Evolutionary conservation across 2,113 vertebrate species (phyloP), one percentile per base, ranked within the genome.

Genomic region (Spermophilus dauricus): DNA sequence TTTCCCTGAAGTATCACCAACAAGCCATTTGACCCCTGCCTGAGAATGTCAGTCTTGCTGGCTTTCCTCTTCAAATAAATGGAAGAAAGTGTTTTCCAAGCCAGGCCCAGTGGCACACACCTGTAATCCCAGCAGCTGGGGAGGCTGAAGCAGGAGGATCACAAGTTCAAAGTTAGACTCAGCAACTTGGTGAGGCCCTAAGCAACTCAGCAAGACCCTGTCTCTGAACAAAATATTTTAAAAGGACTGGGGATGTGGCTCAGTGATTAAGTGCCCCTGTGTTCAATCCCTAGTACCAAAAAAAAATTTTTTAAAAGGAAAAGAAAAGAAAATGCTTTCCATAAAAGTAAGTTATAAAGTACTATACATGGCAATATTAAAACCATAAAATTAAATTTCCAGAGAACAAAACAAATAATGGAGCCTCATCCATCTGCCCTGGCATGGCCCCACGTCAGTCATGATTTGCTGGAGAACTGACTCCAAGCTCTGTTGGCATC

Each of bases 351-450:
- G 69, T 84, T 94, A 84, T 95, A 45, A 84, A 96, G 16, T 30
- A 53, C 20, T 80, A 22, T n/a, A 26, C 75, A 70, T 28, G 45
- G 37, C 39, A 34, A 73, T 94, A 72, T n/a, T 81, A 94, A 93
- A 95, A 65, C 77, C 51, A 42, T 63, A 90, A 75, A 70, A 93
- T 56, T 82, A 84, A 88, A 9, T 12, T n/a, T 95, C 48, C 39
- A 61, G 67, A 78, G 67, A 28, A 77, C 65, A 84, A 80, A 84
- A 75, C 32, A 81, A 75, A 78, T 69, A n/a, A 70, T 12, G 13
- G n/a, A 48, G 39, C 42, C 45, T 70, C 30, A 17, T 67, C n/a
- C 28, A 8, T 72, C 94, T 81, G 16, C 76, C 65, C 84, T 72
- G 37, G 34, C 37, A 17, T 30, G 42, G 58, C 56, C 39, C 72